Conservation (phyloP, 1,140 invertebrate species). For the Aphidius ervi region DNA sequence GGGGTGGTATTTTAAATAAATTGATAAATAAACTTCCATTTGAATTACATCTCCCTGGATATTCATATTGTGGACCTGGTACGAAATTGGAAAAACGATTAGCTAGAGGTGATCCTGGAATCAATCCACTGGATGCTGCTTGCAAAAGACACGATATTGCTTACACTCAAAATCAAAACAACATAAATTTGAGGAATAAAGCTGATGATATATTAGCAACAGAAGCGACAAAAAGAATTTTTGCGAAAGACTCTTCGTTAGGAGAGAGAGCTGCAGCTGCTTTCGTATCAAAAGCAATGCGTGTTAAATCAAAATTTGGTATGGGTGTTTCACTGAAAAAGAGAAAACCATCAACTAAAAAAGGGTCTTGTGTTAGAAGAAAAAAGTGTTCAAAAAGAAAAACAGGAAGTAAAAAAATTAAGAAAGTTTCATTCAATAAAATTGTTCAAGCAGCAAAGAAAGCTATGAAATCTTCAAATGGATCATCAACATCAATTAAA, state of each 20-base stretch:
- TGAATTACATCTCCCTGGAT: no score
- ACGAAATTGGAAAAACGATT: no score
- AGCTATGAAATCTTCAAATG: neutral
- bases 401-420: neutral
- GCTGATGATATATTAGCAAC: neutral
- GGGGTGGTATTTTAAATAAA: no score
- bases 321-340: no score
- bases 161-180: neutral
- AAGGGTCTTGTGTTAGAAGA: no score
- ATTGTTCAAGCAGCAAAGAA: neutral
- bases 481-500: neutral
- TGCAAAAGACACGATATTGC: slow-evolving; percentile 26
- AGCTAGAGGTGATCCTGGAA: no score
- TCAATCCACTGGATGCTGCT: neutral
- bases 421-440: neutral
- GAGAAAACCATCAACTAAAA: no score
- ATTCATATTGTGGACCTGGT: no score
- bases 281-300: neutral
- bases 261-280: no score
- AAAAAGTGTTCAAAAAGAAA: neutral
- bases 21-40: no score
- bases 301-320: neutral
- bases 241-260: no score
- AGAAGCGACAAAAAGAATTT: no score
- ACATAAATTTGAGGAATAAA: neutral